A percentile compares a stretch with the other conserved stretches of the same genome.
Conservation (phyloP, 2,888 invertebrate genomes). For the Atethmia centrago region DNA sequence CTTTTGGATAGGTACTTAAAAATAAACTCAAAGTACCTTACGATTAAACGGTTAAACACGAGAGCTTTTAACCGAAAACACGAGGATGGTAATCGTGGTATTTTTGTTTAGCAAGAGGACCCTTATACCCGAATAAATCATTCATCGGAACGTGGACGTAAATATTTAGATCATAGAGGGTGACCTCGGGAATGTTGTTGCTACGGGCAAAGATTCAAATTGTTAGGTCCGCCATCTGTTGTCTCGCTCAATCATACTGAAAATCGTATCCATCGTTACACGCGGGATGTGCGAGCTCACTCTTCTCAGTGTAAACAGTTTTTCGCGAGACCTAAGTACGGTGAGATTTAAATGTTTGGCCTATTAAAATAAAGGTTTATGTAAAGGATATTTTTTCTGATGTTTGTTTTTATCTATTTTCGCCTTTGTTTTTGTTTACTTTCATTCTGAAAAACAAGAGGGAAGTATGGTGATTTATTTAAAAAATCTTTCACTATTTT, state of each 20-base stretch:
- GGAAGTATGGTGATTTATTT: background rate
- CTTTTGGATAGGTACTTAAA: background rate
- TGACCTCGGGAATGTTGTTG: constrained; percentile 32
- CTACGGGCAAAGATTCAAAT: constrained; percentile 18
- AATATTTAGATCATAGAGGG: constrained; percentile 62
- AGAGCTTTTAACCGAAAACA: constrained; percentile 38
- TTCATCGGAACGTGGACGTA: constrained; percentile 64
- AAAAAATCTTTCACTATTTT: background rate
- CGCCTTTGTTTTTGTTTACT: constrained; percentile 6
- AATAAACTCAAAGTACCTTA: constrained; percentile 3
- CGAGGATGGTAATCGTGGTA: constrained; percentile 54
- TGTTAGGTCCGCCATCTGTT: background rate
- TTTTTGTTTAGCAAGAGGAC: constrained; percentile 62
- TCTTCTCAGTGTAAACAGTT: no score
- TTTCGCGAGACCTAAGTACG: background rate
- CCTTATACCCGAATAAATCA: constrained; percentile 67
- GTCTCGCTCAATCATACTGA: background rate
- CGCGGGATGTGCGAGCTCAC: background rate
- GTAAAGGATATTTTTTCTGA: constrained; percentile 7
- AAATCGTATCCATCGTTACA: background rate
- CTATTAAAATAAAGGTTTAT: constrained; percentile 46
- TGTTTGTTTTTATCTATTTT: constrained; percentile 11
- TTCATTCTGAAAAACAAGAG: background rate
- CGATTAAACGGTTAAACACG: constrained; percentile 33
- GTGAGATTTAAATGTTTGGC: constrained; percentile 10